Base-by-base conservation (phyloP, 2,113 vertebrate species). In the Lophura nycthemera region DNA sequence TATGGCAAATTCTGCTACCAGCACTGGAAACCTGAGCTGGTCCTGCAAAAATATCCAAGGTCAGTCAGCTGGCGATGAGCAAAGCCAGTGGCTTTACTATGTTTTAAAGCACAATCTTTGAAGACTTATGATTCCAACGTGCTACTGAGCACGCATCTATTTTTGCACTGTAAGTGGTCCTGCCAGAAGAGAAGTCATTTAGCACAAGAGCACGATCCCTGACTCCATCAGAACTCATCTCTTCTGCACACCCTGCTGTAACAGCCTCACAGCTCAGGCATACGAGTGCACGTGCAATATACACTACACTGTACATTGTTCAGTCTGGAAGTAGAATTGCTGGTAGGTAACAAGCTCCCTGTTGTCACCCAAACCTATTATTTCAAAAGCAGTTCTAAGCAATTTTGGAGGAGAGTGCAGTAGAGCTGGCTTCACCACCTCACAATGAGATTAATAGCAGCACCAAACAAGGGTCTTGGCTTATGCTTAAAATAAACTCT, bases 271-370 rank as follows among this genome's bases (percentile, higher is more conserved):
- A 88, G 64, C 21, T 75, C 74, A 67, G n/a, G 30, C 36, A 19
- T 0, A 40, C 11, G 27, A 61, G 10, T 6, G 14, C 29, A 38
- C 18, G 22, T 19, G 40, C 20, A 45, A 87, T 34, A 8, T 52
- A 61, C 12, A 45, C 9, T 0, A 0, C 29, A 11, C 3, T 50
- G 6, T 10, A 4, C 52, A 54, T 2, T 54, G 8, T 3, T 57
- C 30, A 40, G 12, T 40, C 60, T 69, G 32, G n/a, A 85, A 64
- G n/a, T 3, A 32, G 25, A 60, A 64, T 6, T 54, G 13, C 50
- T 56, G 56, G 38, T 15, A 29, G 38, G 16, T 54, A 54, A 54
- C 52, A 45, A 24, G 36, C 70, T 76, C 36, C 3, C 40, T 11
- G 8, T 19, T 80, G 40, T 20, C 59, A 72, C 32, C 7, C 30